Evolutionary conservation across 2,888 invertebrate species (phyloP).

Genomic region (Ectobius pallidus): DNA sequence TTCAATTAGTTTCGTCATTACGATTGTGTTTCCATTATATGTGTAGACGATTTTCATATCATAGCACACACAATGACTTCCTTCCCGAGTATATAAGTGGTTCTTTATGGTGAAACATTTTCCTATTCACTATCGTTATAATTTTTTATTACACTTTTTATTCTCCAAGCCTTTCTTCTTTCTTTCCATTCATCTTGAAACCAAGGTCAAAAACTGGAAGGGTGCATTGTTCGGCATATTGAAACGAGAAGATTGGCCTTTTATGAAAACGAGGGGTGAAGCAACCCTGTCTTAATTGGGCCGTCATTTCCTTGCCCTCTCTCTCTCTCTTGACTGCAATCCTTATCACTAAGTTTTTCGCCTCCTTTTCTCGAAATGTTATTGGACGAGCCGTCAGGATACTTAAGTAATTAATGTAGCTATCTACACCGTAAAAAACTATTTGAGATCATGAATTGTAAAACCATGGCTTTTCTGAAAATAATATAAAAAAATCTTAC

Average conservation of each 20-base stretch:
- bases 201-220: slow-evolving; percentile 35
- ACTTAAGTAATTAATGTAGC: slow-evolving; percentile 28
- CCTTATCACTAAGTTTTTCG: neutral
- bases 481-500: too few relatives aligned
- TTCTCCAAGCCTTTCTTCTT: neutral
- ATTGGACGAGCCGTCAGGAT: slow-evolving; percentile 19
- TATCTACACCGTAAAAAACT: neutral
- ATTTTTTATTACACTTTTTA: slow-evolving; percentile 17
- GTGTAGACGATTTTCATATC: slow-evolving; percentile 7
- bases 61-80: slow-evolving; percentile 7
- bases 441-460: slow-evolving; percentile 4
- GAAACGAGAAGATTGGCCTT: slow-evolving; percentile 19
- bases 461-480: neutral
- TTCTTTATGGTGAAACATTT: slow-evolving; percentile 30
- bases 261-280: slow-evolving; percentile 14
- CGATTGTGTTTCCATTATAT: neutral
- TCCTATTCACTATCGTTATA: slow-evolving; percentile 17
- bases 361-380: slow-evolving; percentile 11
- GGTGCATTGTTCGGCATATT: slow-evolving; percentile 30
- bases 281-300: slow-evolving; percentile 17
- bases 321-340: neutral
- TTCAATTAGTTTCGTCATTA: neutral
- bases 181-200: slow-evolving; percentile 1
- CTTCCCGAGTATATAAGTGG: slow-evolving; percentile 15
- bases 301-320: slow-evolving; percentile 17